Base-by-base conservation (phyloP, 2,797 vertebrate species). In the Coendou prehensilis region DNA sequence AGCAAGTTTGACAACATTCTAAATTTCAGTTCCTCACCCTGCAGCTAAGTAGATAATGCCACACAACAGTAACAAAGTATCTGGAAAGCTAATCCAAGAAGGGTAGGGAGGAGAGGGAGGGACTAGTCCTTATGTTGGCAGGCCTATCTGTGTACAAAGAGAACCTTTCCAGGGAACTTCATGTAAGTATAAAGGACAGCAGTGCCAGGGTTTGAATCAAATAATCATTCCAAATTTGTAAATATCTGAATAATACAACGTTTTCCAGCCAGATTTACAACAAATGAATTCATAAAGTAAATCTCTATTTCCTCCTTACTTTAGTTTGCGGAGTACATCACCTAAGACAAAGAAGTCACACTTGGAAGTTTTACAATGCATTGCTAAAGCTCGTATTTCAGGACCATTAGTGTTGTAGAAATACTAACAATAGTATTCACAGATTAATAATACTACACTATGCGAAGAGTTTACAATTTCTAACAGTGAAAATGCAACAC, bases 331-430 rank as follows among this genome's bases (percentile, higher is more conserved):
- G 52, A 94, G 47, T 79, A 80, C 1, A 81, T 17, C 33, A 83
- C 73, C 69, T 41, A 91, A 94, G n/a, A 26, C 81, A 92, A 95
- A 82, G 30, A 73, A 96, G 87, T 96, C 63, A 89, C 56, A 89
- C 28, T 87, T 73, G 15, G 11, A 86, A 94, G 30, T 64, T 88
- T 90, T 94, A 83, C 37, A 89, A 76, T 81, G 41, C 50, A 71
- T 96, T 82, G 88, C 45, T 69, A 87, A 95, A 96, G 63, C 9
- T 89, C 78, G 95, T 59, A 96, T 69, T 94, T 90, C 93, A 96
- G 47, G 96, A 89, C n/a, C 13, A 64, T 82, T 37, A 63, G 80
- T 88, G 94, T 23, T 80, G 22, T 30, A 47, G 37, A 94, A 81
- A 96, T 52, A 93, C 63, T 96, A 88, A 94, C 81, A 93, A 84